Base-by-base conservation (phyloP, 92 coral and sea anemone species). In the Isaurus tuberculatus region DNA sequence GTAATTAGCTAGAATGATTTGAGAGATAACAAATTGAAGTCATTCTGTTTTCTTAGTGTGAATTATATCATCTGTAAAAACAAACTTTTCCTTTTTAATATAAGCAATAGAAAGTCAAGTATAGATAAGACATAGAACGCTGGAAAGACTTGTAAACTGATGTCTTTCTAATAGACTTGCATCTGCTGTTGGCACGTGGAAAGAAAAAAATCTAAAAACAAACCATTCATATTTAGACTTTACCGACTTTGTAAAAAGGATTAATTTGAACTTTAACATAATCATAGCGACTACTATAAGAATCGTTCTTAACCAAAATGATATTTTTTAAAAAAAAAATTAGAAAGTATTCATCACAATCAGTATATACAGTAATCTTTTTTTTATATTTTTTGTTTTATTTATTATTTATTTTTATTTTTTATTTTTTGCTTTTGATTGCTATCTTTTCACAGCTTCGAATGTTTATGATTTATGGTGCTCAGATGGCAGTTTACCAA, bases 1-100 rank as follows among this genome's bases (percentile, higher is more conserved):
- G 51, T 36, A 16, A 33, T 77, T 77, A 77, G 13, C 40, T 10
- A 77, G 36, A 58, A 30, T 34, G 36, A 32, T 9, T 13, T 33
- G 22, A 77, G 58, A 58, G 22, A 36, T 17, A 77, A 33, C 67
- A 34, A 77, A 77, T 57, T 63, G 34, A 77, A 77, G 51, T 27
- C 33, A 60, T 77, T 33, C 34, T 49, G 82, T 40, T 77, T 77
- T 77, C 70, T 33, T 61, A 60, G 19, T 60, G 69, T 36, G 36
- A 77, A 20, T 33, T 25, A 22, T 44, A 58, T 34, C 82, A 58
- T 77, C 82, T 77, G 70, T 69, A 36, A 55, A 77, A 77, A 32
- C 26, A 57, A 36, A 22, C 32, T 33, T 19, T 74, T 20, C 28
- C 27, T 19, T 5, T 28, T 30, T 16, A 26, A 37, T 29, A 19